Base-by-base conservation (phyloP, 2,797 vertebrate genomes). In the Liparis tanakae region DNA sequence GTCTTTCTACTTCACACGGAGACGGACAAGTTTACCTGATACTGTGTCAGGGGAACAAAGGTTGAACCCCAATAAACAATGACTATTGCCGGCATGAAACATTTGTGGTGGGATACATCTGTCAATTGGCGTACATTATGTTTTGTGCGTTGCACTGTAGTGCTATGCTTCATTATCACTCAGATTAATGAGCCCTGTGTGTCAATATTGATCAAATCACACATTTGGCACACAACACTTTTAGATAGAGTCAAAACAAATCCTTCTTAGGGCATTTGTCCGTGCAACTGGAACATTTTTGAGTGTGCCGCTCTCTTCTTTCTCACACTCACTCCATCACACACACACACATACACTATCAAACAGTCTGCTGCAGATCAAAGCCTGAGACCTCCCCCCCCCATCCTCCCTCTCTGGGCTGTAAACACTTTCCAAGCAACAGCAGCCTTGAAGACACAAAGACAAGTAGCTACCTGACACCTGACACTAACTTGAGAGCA, bases 371-470 rank as follows among this genome's bases (percentile, higher is more conserved):
- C 86, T 87, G 89, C 81, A 90, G 89, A 94, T 94, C 92, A 94
- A 94, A 93, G 92, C 78, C 43, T 7, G 50, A 13, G 62, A 53
- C 66, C 54, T 54, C 41, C 72, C 41, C 54, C 58, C 62, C 67
- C 65, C 39, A 41, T 41, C 39, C 83, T 64, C 50, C 51, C 82
- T 90, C 84, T 80, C 78, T 88, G 76, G 84, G 87, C 87, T 89
- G 87, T 88, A 92, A 91, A 92, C 91, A 92, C 87, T 88, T 92
- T 91, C 89, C 88, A 89, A 94, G 91, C 86, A 91, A 88, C 83
- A 75, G 91, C 88, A 88, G 91, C 93, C 94, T 94, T 93, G 83
- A 94, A 94, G 92, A 91, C 87, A 94, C 88, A 93, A 94, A 92
- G 93, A 89, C 89, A 93, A 93, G 89, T 90, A 87, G 90, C 88